A percentile compares a stretch with the other conserved stretches of the same genome.
phyloP scores from a whole-genome alignment of 2,113 vertebrate genomes.

The Vombatus ursinus region DNA sequence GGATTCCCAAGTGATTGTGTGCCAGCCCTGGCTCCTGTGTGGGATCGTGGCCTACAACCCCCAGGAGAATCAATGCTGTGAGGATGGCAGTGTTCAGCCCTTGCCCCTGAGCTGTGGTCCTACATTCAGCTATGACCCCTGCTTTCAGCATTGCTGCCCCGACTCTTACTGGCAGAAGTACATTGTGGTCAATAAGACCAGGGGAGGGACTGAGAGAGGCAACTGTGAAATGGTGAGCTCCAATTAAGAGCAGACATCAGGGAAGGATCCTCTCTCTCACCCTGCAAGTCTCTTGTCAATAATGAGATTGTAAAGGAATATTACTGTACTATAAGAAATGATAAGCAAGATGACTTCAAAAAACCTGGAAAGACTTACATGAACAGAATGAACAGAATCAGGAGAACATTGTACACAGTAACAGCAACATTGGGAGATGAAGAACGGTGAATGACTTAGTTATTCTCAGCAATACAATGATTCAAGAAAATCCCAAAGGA shows the following conservation, averaged over 20 bases:
- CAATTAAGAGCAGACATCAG: not conserved
- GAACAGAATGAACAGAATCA: no score
- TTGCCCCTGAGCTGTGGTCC: not conserved
- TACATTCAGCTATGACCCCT: not conserved
- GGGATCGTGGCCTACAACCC: not conserved
- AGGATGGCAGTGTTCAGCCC: not conserved
- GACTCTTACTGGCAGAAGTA: fast-evolving
- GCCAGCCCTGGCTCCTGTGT: not conserved
- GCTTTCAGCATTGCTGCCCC: not conserved
- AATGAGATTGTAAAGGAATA: no score
- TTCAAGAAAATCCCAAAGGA: no score
- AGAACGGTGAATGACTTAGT: no score
- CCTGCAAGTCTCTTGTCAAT: no score
- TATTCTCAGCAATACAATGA: no score
- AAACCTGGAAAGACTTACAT: no score
- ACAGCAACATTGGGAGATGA: no score
- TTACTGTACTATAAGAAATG: no score
- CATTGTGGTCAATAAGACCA: not conserved
- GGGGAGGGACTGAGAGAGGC: not conserved
- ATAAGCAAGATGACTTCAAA: no score
- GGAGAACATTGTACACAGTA: no score
- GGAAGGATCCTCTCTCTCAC: not conserved
- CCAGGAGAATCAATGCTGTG: not conserved
- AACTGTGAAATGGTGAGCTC: not conserved
- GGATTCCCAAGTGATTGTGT: not conserved